Base-by-base conservation (phyloP, 2,113 vertebrate genomes). In the Cavia porcellus region DNA sequence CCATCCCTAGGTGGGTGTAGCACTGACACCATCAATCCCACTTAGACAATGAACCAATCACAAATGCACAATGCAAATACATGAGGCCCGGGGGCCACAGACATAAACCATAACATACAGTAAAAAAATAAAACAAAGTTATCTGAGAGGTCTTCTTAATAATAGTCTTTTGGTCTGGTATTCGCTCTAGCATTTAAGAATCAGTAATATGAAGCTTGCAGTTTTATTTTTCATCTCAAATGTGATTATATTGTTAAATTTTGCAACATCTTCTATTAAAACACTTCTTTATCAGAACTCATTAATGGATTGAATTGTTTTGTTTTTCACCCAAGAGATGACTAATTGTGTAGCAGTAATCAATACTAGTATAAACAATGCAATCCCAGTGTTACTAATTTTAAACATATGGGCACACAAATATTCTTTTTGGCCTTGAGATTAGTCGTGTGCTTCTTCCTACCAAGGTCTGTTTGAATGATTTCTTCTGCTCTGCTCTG, bases 231-330 rank as follows among this genome's bases (percentile, higher is more conserved):
- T 8, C 28, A 83, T 24, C 25, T 25, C 68, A 17, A 83, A 25
- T 87, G 64, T 92, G 55, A 82, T 92, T 64, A 79, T 14, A 83
- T 87, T 55, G 89, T 70, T 90, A 45, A 61, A 75, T 88, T 81
- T 77, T 38, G 14, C 70, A 90, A 91, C 25, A 30, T 35, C 24
- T 85, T 88, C 32, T 32, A 17, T 81, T 93, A 91, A 91, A 77
- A 68, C 19, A 5, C 3, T 68, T 95, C 72, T 90, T 96, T 96
- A 30, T 83, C 42, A 89, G 57, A 55, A 52, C 6, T 59, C 86
- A 70, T 84, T 72, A n/a, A 45, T 52, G 6, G 66, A 89, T 88
- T 7, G 35, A 74, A 59, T 11, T 66, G 13, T 35, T 94, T 80
- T 74, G n/a, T 11, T 66, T 95, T 66, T 50, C 22, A 66, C 42